A percentile compares a stretch with the other conserved stretches of the same genome.
These are phyloP conservation scores for Drosophila ezoana DNA, from an alignment of 2,888 invertebrate genomes.

Conservation along the genomic window DNA sequence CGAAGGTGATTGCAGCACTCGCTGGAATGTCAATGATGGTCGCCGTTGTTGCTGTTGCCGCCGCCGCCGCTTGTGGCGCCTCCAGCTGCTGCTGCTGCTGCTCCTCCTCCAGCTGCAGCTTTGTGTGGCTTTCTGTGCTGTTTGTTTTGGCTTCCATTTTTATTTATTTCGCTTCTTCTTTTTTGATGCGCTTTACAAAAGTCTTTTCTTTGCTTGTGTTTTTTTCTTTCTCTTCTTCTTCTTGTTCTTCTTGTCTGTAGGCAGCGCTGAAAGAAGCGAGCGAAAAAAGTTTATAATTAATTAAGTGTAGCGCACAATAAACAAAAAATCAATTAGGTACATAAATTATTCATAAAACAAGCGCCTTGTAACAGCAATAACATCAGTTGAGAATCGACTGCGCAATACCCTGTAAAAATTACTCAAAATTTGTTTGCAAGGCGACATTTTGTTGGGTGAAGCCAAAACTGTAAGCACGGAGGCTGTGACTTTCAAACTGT, in stretches of 20 bases:
- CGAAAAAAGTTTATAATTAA: slow-evolving; percentile 66
- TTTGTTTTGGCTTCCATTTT: slow-evolving; percentile 61
- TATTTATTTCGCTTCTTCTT: slow-evolving; percentile 33
- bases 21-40: slow-evolving; percentile 83
- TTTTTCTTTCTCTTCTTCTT: slow-evolving; percentile 15
- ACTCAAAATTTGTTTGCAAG: no score
- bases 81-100: slow-evolving; percentile 24
- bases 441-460: no score
- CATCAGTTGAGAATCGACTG: background rate
- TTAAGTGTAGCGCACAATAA: slow-evolving; percentile 68
- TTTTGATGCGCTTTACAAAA: slow-evolving; percentile 30
- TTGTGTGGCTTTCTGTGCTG: slow-evolving; percentile 56
- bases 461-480: no score
- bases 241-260: background rate
- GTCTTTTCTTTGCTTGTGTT: slow-evolving; percentile 32
- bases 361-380: slow-evolving; percentile 15
- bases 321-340: slow-evolving; percentile 76
- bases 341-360: slow-evolving; percentile 74
- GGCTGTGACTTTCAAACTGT: no score
- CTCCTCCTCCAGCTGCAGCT: slow-evolving; percentile 56
- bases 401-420: background rate
- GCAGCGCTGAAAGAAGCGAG: slow-evolving; percentile 39
- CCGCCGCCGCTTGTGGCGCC: slow-evolving; percentile 9
- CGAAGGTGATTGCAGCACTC: slow-evolving; percentile 30
- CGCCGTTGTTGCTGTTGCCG: slow-evolving; percentile 43